Evolutionary conservation across 2,888 invertebrate genomes (phyloP), one percentile per base, ranked within the genome.

Genomic region (Agrochola macilenta): DNA sequence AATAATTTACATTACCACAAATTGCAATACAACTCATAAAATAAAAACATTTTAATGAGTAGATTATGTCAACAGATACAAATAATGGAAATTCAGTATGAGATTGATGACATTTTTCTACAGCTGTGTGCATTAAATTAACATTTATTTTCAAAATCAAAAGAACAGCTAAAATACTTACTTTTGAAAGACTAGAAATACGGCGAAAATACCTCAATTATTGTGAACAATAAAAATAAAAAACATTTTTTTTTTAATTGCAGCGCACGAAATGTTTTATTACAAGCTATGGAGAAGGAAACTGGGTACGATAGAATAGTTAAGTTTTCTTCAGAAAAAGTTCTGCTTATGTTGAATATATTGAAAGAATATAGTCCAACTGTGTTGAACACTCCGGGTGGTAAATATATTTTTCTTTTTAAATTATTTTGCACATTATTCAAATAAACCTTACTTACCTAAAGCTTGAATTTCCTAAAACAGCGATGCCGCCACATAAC

Each of bases 311-410:
- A 97, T 0, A 94, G 93, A 88, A 97, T 98, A 35, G 69, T 95
- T 5, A 96, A 95, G 87, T 97, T 97, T 93, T 98, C 98, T 0
- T 97, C 98, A 0, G 95, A 97, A 26, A 98, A 98, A 95, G 91
- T 99, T 0, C 85, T 96, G 7, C 91, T 96, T 58, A 92, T 99
- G 54, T 92, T 99, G 3, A 93, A 97, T 0, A 95, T 98, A 79
- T 92, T 99, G 14, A 96, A 97, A 75, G 95, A 97, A 58, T 98
- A 97, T 88, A 97, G 97, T 91, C 95, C 95, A 1, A 69, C 89
- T 0, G 54, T 85, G 0, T 81, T 91, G 23, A 82, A 90, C 4
- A 84, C 79, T 14, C 88, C 91, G n/a, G 91, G 91, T 83, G 92
- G 94, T 95, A 90, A 77, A 74, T 74, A 39, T 61, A 61, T 76